Evolutionary conservation across 1,140 invertebrate genomes (phyloP), one percentile per base, ranked within the genome.

Genomic region (Diorhabda elongata): DNA sequence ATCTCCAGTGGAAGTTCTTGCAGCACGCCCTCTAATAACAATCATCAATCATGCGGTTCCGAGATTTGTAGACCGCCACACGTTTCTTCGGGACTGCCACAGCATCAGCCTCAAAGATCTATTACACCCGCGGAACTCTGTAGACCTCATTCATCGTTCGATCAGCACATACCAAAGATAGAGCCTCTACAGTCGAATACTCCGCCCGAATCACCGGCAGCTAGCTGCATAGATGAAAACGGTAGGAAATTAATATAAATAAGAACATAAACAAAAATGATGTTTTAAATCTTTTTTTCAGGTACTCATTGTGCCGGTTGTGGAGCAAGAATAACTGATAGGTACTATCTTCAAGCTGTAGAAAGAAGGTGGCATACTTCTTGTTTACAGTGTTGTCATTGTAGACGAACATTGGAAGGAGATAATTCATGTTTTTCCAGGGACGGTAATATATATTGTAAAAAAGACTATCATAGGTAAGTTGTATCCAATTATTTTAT

Each of bases 391-490:
- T 98, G 96, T 82, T 92, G 89, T 77, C 92, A 95, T 78, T 98
- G 96, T 83, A 89, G 92, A 75, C 88, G 93, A 78, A 89, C 91
- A 6, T 87, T 98, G 61, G 95, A 97, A 81, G 90, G 92, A 4
- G 94, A 98, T 82, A 88, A 93, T 76, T 94, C 95, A 64, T 98
- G 96, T 83, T 98, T 96, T 82, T 91, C 94, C 61, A 86, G 93
- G 71, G 94, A 97, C 80, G 95, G 95, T 71, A 93, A 93, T 79
- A 98, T 98, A 75, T 98, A 95, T 83, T 98, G 96, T 87, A 97
- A 97, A 83, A 95, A 96, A 79, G 96, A 98, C 82, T 98, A 98
- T 83, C 95, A 96, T 87, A 92, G 94, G 96, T 98, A 81, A 91
- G 91, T 69, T 5, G 11, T 52, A 44, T 5, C 42, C 2, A 44